Evolutionary conservation across 2,888 invertebrate species (phyloP), one percentile per base, ranked within the genome.

Genomic region (Blastobasis lacticolella): DNA sequence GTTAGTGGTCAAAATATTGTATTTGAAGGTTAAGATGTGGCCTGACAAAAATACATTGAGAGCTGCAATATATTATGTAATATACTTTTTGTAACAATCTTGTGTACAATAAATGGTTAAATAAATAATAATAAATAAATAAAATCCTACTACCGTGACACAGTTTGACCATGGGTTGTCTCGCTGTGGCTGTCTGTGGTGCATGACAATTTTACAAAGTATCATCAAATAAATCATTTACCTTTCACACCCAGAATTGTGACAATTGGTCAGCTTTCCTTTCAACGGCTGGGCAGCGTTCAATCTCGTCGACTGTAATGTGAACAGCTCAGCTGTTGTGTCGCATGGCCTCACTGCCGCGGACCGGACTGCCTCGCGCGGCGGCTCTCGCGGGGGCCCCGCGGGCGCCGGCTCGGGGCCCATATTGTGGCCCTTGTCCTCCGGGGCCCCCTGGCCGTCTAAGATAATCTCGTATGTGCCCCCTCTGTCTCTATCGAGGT

Each of bases 191-290:
- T n/a, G n/a, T n/a, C n/a, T n/a, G n/a, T n/a, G n/a, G n/a, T n/a
- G n/a, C n/a, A n/a, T n/a, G n/a, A n/a, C n/a, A n/a, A n/a, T n/a
- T 23, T 23, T 23, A 23, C 23, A 23, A 23, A 23, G 23, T 23
- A 23, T 2, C 23, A 23, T 23, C 23, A 2, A 23, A 23, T 23
- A 2, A 23, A 2, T 23, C 3, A 10, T 52, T 57, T 71, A 94
- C 94, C 94, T 94, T 78, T 96, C 95, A 73, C 96, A 96, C 56
- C 95, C 95, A 45, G 94, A 95, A 52, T 92, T 92, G 70, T 95
- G 96, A 73, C 95, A 96, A 75, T 95, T 96, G 43, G 95, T 96
- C 46, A 95, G 88, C 80, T 95, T 96, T 51, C 95, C 96, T 84
- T 96, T 96, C 4, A 95, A 88, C 38, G 95, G 96, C 81, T 95